Base-by-base conservation (phyloP, 1,140 invertebrate genomes). In the Drosophila murphyi region DNA sequence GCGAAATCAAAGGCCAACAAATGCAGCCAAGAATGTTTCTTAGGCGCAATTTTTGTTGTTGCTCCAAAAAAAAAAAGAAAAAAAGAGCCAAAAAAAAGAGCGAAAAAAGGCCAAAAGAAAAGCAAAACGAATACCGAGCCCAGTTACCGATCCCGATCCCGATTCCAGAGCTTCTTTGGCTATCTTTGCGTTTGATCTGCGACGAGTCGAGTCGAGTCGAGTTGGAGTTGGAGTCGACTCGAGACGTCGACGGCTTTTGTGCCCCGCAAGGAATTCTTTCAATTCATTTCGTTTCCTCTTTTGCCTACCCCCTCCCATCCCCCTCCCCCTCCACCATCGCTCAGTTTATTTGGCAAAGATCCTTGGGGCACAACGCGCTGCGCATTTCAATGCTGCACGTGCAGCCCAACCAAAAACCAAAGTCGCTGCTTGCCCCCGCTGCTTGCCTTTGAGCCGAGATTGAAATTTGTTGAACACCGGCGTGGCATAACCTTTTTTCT, bases 381-480 rank as follows among this genome's bases (percentile, higher is more conserved):
- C 70, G 83, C 83, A 87, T 87, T 87, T 87, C 83, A 87, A 87
- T 87, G 83, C 80, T 87, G 83, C 83, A 87, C 83, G 83, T 87
- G 83, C 83, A 88, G 52, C 61, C 83, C 70, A n/a, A 20, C 20
- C 20, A 57, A 79, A 76, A 81, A 54, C 41, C 32, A 43, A 54
- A 54, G 39, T 31, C 50, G 20, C 1, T 20, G 20, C 20, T 20
- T 55, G 37, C 31, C 55, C 28, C 47, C 5, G 2, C 65, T 6
- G 8, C 37, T 10, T 37, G 29, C 77, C 82, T 87, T 77, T 88
- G 76, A 87, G 83, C 83, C 76, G 83, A 87, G 83, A 87, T 87
- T 87, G 83, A 87, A 87, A 87, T 87, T 87, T 87, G 83, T 74
- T 87, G 83, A 87, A 87, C 83, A 87, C 83, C 72, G 76, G 83